These are phyloP conservation scores for Labroides dimidiatus DNA, from an alignment of 2,797 vertebrate genomes.

Conservation along the genomic window DNA sequence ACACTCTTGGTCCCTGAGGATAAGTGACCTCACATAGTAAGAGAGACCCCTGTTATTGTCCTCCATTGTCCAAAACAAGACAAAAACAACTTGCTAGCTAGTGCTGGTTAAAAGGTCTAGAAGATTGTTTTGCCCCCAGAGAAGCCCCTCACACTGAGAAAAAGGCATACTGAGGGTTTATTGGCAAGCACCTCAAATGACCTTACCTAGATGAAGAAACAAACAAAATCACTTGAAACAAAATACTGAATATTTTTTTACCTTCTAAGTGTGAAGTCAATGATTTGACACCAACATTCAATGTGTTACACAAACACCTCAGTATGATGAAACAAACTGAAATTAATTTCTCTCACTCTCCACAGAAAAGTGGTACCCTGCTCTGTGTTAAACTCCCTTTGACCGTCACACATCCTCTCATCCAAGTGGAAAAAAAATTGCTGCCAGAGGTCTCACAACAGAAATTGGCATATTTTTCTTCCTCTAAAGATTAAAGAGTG, in stretches of 20 bases:
- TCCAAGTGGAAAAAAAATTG: slow-evolving; percentile 20
- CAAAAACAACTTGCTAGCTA: no score
- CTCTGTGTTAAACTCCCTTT: slow-evolving; percentile 8
- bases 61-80: no score
- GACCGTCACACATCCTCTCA: slow-evolving; percentile 32
- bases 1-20: no score
- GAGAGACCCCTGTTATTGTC: no score
- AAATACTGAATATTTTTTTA: background rate
- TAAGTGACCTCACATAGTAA: no score
- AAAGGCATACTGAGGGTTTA: no score
- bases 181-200: no score
- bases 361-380: slow-evolving; percentile 19
- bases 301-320: slow-evolving; percentile 37
- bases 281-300: slow-evolving; percentile 26
- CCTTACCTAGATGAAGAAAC: no score
- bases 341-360: slow-evolving; percentile 49
- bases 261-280: slow-evolving; percentile 14
- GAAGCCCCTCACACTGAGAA: no score
- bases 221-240: no score
- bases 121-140: no score
- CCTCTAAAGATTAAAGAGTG: slow-evolving; percentile 54
- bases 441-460: slow-evolving; percentile 18
- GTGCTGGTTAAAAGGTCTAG: no score
- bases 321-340: slow-evolving; percentile 62
- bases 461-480: slow-evolving; percentile 34